Evolutionary conservation across 1,140 invertebrate genomes (phyloP).

Genomic region (Trichonephila inaurata): DNA sequence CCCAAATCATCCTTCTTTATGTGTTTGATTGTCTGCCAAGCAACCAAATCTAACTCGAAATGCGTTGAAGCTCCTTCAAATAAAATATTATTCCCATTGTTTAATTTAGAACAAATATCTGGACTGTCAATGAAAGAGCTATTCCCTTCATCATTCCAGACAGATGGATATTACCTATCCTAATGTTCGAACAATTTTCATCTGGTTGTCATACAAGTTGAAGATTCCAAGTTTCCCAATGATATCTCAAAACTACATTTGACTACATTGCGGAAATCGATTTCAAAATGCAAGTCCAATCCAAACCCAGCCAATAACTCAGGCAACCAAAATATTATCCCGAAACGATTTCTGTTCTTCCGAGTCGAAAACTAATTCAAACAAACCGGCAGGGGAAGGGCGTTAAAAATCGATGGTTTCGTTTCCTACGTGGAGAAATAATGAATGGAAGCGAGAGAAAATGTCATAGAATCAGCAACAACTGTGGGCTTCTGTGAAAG

Average conservation of each 20-base stretch:
- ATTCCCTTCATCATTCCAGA: background rate
- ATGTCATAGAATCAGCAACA: conserved; percentile 59
- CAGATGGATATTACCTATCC: background rate
- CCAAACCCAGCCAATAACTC: conserved; percentile 20
- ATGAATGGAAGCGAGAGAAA: conserved; percentile 59
- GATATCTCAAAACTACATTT: background rate
- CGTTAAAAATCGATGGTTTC: conserved; percentile 43
- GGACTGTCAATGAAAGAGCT: too few relatives aligned
- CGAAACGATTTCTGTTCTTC: conserved; percentile 40
- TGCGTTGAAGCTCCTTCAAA: too few relatives aligned
- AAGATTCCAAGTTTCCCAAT: background rate
- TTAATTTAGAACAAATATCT: too few relatives aligned
- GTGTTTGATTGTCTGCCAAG: too few relatives aligned
- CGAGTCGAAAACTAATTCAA: conserved; percentile 57
- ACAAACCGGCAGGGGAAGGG: conserved; percentile 17
- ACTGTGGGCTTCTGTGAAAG: background rate
- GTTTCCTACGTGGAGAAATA: conserved; percentile 33
- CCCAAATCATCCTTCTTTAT: too few relatives aligned
- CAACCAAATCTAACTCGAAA: too few relatives aligned
- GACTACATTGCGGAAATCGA: background rate
- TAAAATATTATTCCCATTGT: too few relatives aligned
- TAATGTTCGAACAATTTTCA: too few relatives aligned
- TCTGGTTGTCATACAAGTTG: background rate
- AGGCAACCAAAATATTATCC: conserved; percentile 46
- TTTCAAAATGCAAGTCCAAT: conserved; percentile 13